Evolutionary conservation across 2,797 vertebrate genomes (phyloP).

Genomic region (Darevskia nairensis): DNA sequence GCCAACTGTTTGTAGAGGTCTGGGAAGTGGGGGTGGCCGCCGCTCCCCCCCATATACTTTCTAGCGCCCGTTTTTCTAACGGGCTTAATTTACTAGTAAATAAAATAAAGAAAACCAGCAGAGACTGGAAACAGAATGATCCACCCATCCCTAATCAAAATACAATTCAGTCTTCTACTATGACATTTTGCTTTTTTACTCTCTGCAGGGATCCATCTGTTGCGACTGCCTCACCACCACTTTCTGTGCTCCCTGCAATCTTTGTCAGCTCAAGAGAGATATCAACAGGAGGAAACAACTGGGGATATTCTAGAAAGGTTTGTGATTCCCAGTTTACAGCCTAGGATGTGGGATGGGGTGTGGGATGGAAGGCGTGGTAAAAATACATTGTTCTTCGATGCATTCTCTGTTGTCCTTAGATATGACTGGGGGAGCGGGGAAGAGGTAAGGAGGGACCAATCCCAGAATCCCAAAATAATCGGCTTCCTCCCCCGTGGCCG

Average conservation of each 20-base stretch:
- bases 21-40: no score
- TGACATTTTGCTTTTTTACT: not conserved
- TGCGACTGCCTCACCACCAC: conserved; percentile 36
- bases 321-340: not conserved
- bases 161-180: not conserved
- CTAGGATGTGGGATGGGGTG: not conserved
- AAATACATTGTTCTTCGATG: not conserved
- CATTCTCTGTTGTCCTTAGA: not conserved
- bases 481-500: no score
- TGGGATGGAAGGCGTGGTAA: not conserved
- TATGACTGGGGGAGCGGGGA: no score
- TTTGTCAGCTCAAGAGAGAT: conserved; percentile 86
- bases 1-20: no score
- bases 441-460: not conserved
- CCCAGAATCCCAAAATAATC: not conserved
- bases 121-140: not conserved
- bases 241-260: conserved; percentile 69
- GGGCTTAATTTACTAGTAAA: no score
- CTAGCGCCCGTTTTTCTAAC: no score
- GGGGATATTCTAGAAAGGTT: conserved; percentile 76
- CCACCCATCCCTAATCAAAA: not conserved
- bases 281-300: conserved; percentile 80
- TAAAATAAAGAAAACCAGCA: no score
- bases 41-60: no score
- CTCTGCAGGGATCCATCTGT: conserved; percentile 79